These are phyloP conservation scores for Molossus molossus DNA, from an alignment of 2,797 vertebrate species.

Conservation along the genomic window DNA sequence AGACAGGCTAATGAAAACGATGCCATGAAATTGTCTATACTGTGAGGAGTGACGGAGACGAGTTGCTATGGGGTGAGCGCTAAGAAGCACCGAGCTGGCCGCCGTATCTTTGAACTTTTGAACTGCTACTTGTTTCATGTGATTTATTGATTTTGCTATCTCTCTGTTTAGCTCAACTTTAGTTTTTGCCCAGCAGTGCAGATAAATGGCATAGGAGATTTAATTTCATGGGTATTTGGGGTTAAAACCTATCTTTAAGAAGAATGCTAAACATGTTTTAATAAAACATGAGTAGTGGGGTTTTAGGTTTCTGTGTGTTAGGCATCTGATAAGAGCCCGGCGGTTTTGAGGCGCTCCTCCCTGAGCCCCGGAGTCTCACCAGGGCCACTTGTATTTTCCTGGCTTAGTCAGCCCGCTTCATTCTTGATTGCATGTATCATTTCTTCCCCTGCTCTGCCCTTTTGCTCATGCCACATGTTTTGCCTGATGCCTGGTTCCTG, in stretches of 20 bases:
- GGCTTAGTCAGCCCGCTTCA: conserved; percentile 71
- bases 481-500: conserved; percentile 58
- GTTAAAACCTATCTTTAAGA: conserved; percentile 87
- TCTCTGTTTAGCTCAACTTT: conserved; percentile 88
- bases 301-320: conserved; percentile 80
- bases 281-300: conserved; percentile 81
- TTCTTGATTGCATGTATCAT: conserved; percentile 74
- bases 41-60: conserved; percentile 91
- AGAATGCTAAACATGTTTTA: conserved; percentile 86
- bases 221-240: conserved; percentile 84
- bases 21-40: conserved; percentile 91
- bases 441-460: conserved; percentile 72
- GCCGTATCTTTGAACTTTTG: conserved; percentile 93
- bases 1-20: conserved; percentile 93
- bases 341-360: conserved; percentile 76
- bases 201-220: conserved; percentile 82
- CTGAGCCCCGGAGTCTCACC: conserved; percentile 69
- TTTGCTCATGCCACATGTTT: conserved; percentile 19
- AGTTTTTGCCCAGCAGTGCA: conserved; percentile 82
- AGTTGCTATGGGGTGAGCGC: conserved; percentile 92
- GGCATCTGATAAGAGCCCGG: conserved; percentile 83
- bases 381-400: conserved; percentile 69
- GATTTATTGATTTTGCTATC: conserved; percentile 92
- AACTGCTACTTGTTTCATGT: conserved; percentile 91
- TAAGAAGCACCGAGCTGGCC: conserved; percentile 90